These are phyloP conservation scores for Emys orbicularis DNA, from an alignment of 2,797 vertebrate genomes.

Conservation along the genomic window DNA sequence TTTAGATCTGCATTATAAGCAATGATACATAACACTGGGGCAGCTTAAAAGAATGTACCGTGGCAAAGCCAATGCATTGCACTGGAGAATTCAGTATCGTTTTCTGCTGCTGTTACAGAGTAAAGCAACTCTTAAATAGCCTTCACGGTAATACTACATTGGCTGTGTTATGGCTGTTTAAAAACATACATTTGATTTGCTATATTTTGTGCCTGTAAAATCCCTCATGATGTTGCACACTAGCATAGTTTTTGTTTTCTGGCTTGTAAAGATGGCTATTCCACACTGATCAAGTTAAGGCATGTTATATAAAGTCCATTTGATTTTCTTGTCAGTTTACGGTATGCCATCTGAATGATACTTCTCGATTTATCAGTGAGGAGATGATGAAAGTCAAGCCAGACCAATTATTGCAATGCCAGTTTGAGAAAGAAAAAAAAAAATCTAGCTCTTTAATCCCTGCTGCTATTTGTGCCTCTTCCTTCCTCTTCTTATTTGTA, in stretches of 20 bases:
- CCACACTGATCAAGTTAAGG: slow-evolving; percentile 18
- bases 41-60: accelerated
- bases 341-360: neutral
- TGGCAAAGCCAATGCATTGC: neutral
- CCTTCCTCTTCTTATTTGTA: accelerated
- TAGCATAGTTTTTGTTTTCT: neutral
- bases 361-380: slow-evolving; percentile 18
- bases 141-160: slow-evolving; percentile 9
- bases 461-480: neutral
- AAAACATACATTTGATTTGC: neutral
- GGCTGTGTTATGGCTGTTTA: neutral
- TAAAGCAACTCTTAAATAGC: slow-evolving; percentile 10
- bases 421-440: neutral
- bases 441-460: neutral
- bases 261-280: slow-evolving; percentile 39
- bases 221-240: neutral
- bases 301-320: neutral
- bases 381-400: neutral
- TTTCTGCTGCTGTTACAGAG: neutral
- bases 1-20: neutral
- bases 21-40: neutral
- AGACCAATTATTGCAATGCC: neutral
- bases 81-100: neutral
- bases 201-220: neutral
- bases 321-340: neutral